A percentile compares a stretch with the other conserved stretches of the same genome.
These are phyloP conservation scores for Ianthella basta DNA, from an alignment of 37 sponge, comb jelly and placozoan species.

Conservation along the genomic window DNA sequence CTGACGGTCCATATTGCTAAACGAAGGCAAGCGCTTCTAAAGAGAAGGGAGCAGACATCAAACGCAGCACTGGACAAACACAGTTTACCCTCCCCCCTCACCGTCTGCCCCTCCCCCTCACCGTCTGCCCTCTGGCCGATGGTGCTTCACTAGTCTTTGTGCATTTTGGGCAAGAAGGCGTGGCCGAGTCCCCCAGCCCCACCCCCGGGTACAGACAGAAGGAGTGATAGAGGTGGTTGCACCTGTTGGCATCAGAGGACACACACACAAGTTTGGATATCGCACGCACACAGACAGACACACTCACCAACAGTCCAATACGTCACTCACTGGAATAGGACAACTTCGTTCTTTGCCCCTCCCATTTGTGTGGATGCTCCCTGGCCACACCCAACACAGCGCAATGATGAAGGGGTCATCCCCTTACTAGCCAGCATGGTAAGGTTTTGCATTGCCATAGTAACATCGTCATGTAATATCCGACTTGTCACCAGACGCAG, in stretches of 20 bases:
- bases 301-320: not conserved
- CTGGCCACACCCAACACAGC: constrained; percentile 20
- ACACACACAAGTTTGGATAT: not conserved
- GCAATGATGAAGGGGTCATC: constrained; percentile 3
- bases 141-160: not conserved
- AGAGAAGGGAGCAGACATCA: too few species aligned
- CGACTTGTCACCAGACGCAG: not conserved
- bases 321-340: not conserved
- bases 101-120: too few species aligned
- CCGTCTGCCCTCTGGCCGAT: not conserved
- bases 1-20: too few species aligned
- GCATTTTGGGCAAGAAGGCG: not conserved
- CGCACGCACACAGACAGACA: not conserved
- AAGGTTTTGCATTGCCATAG: constrained; percentile 22
- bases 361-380: not conserved
- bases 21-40: too few species aligned
- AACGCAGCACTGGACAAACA: too few species aligned
- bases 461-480: constrained; percentile 22
- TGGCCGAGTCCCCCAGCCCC: not conserved
- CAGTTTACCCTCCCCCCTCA: too few species aligned
- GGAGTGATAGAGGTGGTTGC: constrained; percentile 73
- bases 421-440: not conserved
- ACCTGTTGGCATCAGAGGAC: constrained; percentile 16
- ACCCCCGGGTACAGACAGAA: constrained; percentile 44
- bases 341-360: constrained; percentile 6